phyloP scores from a whole-genome alignment of 2,113 vertebrate genomes.

The Actinemys pallida region DNA sequence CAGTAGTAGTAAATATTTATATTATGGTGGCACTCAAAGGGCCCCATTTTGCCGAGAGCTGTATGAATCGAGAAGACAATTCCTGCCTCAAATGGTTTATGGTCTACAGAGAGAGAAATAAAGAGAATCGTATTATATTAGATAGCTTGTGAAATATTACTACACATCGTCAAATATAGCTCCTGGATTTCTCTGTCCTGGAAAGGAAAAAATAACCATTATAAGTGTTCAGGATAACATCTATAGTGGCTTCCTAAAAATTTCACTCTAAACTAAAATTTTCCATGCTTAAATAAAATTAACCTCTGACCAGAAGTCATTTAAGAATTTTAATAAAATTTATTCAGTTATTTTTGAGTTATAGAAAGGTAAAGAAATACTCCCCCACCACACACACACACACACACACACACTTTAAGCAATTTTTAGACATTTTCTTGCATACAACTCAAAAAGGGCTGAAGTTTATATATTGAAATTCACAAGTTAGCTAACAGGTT shows the following conservation, averaged over 20 bases:
- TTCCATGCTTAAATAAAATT: neutral
- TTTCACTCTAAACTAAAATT: neutral
- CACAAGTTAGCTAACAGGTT: conserved; percentile 42
- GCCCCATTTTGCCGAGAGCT: rapidly evolving
- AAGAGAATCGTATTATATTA: neutral
- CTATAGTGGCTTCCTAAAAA: neutral
- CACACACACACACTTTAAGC: neutral
- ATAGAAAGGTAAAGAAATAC: neutral
- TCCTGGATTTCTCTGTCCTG: rapidly evolving
- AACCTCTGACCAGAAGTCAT: neutral
- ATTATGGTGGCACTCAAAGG: neutral
- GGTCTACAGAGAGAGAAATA: neutral
- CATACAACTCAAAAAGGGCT: neutral
- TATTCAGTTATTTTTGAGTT: neutral
- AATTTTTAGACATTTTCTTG: neutral
- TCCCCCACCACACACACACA: rapidly evolving
- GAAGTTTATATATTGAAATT: conserved; percentile 12
- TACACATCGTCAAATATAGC: neutral
- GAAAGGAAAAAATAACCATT: neutral
- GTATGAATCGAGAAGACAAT: neutral
- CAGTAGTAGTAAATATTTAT: neutral
- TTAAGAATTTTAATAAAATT: neutral
- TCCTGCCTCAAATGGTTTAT: neutral
- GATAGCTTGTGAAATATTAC: neutral
- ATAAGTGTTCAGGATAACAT: neutral